Base-by-base conservation (phyloP, 2,888 invertebrate species). In the Apotomis capreana region DNA sequence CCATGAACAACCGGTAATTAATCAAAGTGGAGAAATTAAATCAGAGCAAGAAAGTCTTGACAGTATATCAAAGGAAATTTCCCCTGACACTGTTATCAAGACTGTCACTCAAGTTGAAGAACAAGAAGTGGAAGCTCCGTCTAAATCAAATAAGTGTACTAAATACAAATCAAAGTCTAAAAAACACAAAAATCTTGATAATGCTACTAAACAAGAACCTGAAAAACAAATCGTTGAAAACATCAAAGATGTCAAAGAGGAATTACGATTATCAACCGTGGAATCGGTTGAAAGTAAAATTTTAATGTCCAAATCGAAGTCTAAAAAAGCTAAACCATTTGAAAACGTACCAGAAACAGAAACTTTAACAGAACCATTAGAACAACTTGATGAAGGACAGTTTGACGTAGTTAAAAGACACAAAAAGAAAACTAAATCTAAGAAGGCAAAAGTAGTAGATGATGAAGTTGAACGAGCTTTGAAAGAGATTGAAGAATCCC, bases 371-470 rank as follows among this genome's bases (percentile, higher is more conserved):
- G 13, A 40, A 12, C 26, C 46, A 15, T 36, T 26, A 10, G 12
- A 44, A 15, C 55, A 51, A 15, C 12, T 5, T 13, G 73, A 72
- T 8, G 78, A 79, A 57, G 75, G 77, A n/a, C 72, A 75, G 62
- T 75, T 79, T 40, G 77, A 80, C 73, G 82, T 82, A 75, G 76
- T 77, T 4, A 88, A 86, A 76, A 74, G 70, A 44, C 77, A 77
- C 68, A 90, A 87, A 81, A 89, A 89, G 81, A 90, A 87, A 77
- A 68, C 77, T 1, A 89, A 88, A 78, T 76, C 79, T 6, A 89
- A 87, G 64, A 90, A 88, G 79, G 72, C 63, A 40, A 88, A 88
- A 78, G 69, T 79, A 73, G 70, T 78, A 3, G 83, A 84, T 73
- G 85, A 88, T 73, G 88, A 89, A 68, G 84, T 85, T 70, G 88